phyloP scores from a whole-genome alignment of 1,140 invertebrate species.

The Aphidius ervi region DNA sequence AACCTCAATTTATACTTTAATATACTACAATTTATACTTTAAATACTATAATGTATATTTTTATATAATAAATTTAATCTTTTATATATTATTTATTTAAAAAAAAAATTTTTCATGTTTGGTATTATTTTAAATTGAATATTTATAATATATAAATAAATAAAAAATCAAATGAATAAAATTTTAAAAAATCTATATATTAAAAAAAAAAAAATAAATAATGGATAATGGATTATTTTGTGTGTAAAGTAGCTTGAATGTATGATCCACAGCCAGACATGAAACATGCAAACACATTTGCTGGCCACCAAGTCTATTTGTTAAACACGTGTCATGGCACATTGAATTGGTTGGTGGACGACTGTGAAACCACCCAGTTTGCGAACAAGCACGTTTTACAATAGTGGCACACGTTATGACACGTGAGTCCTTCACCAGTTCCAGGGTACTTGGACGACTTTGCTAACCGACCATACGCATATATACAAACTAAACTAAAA shows the following conservation, averaged over 20 bases:
- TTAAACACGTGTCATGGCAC: conserved; percentile 38
- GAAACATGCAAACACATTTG: conserved; percentile 34
- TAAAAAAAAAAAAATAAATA: conserved; percentile 5
- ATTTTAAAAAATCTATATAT: too few relatives aligned
- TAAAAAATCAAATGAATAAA: conserved; percentile 5
- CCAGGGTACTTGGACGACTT: conserved; percentile 21
- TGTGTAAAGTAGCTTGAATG: conserved; percentile 3
- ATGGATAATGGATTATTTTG: neutral
- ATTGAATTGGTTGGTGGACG: conserved; percentile 27
- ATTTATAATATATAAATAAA: neutral
- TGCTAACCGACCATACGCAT: conserved; percentile 7
- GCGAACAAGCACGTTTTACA: conserved; percentile 26
- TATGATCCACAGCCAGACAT: neutral
- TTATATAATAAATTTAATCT: too few relatives aligned
- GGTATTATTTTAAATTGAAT: too few relatives aligned
- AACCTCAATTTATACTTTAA: too few relatives aligned
- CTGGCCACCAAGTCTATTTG: conserved; percentile 40
- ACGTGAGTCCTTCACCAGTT: conserved; percentile 26
- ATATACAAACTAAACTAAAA: too few relatives aligned
- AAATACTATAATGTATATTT: too few relatives aligned
- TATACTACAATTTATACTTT: too few relatives aligned
- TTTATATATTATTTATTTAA: too few relatives aligned
- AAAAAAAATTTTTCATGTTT: too few relatives aligned
- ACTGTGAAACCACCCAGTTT: conserved; percentile 27
- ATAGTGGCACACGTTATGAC: conserved; percentile 28